Base-by-base conservation (phyloP, 2,888 invertebrate species). In the Caenorhabditis sp. region DNA sequence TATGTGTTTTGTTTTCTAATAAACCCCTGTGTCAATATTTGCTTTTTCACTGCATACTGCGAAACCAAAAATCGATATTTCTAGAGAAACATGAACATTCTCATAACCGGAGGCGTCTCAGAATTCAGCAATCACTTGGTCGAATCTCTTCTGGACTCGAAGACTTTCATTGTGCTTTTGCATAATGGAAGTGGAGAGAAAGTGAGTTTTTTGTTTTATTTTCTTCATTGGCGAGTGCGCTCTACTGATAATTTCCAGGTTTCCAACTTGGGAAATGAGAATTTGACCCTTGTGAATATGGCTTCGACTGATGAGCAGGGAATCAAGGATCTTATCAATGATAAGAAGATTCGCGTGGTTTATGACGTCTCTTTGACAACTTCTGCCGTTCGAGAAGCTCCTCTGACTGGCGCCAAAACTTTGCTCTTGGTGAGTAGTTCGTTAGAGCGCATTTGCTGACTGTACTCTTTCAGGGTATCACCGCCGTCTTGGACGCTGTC, bases 401-500 rank as follows among this genome's bases (percentile, higher is more conserved):
- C 77, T 40, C 20, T 82, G 35, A 28, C 47, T 28, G 76, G 55
- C 9, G 82, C 82, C 0, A 47, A 37, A 3, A 62, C 32, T 2
- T 40, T 82, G 15, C 18, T 82, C 24, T 44, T 82, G 50, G 81
- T 81, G 22, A 47, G 68, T 24, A 2, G 9, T n/a, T 32, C 32
- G 9, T 22, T 32, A 32, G 26, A 56, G n/a, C 28, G 4, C 15
- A 18, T 32, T 6, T 32, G 15, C 22, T 18, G 13, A 9, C 9
- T 9, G 9, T 6, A 32, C 50, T 22, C 51, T 80, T 69, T 4
- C 53, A 82, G 81, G 82, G 82, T 1, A 70, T 82, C 58, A 82
- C 82, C 37, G 58, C 61, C 8, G 51, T 82, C 24, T 50, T 82
- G 18, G 82, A 82, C 15, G 82, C 82, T 1, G 62, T 78, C 28